Conservation (phyloP, 2,888 invertebrate genomes). For the Mythimna loreyi region DNA sequence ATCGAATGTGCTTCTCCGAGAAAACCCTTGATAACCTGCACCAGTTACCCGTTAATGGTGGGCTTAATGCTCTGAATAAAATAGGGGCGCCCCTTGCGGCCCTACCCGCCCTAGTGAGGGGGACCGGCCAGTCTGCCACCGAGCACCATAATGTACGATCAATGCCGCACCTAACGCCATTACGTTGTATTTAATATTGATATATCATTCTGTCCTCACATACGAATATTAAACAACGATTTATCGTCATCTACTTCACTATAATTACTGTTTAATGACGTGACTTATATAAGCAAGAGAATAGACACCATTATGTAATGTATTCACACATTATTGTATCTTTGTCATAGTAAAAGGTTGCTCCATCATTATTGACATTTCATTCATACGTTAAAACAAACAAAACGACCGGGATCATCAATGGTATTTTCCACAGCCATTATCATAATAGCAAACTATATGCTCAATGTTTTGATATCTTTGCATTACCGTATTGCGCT, state of each 20-base stretch:
- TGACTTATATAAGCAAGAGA: conserved; percentile 29
- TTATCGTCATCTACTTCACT: conserved; percentile 30
- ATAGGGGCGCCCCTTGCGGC: conserved; percentile 66
- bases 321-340: conserved; percentile 44
- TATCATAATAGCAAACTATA: conserved; percentile 58
- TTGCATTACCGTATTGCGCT: conserved; percentile 55
- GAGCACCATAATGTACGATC: conserved; percentile 72
- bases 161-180: conserved; percentile 65
- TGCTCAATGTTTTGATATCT: conserved; percentile 60
- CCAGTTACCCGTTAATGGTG: conserved; percentile 77
- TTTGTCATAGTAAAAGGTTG: conserved; percentile 51
- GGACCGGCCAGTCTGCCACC: conserved; percentile 72
- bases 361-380: conserved; percentile 59
- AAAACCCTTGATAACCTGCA: conserved; percentile 80
- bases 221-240: conserved; percentile 53
- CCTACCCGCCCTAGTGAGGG: conserved; percentile 62
- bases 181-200: conserved; percentile 73
- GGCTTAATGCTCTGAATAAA: conserved; percentile 83
- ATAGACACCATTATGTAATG: conserved; percentile 53
- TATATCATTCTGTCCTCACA: conserved; percentile 56
- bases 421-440: conserved; percentile 60
- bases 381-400: conserved; percentile 57
- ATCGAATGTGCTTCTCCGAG: conserved; percentile 73
- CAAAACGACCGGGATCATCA: conserved; percentile 48
- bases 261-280: conserved; percentile 50